phyloP scores from a whole-genome alignment of 2,113 vertebrate species.

The Dicrurus megarhynchus region DNA sequence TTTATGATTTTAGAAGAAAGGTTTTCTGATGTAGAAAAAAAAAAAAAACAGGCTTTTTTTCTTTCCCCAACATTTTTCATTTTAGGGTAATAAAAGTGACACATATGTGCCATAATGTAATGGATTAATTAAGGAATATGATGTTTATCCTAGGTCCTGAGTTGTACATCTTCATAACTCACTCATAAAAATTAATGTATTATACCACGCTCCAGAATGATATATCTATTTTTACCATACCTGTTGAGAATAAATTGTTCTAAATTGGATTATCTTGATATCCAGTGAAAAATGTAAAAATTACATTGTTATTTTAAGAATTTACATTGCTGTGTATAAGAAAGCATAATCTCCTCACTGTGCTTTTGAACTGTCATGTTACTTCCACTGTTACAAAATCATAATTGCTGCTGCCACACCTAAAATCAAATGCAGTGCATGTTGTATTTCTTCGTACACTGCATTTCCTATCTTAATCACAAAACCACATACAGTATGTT shows the following conservation, averaged over 20 bases:
- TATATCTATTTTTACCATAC: slow-evolving; percentile 71
- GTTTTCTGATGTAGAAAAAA: slow-evolving; percentile 36
- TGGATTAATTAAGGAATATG: slow-evolving; percentile 79
- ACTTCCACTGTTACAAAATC: slow-evolving; percentile 23
- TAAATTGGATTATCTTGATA: slow-evolving; percentile 70
- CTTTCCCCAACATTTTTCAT: slow-evolving; percentile 58
- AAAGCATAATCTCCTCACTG: slow-evolving; percentile 20
- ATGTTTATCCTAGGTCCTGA: slow-evolving; percentile 76
- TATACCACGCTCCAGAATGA: slow-evolving; percentile 55
- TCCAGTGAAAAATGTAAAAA: slow-evolving; percentile 51
- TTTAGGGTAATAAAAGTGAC: slow-evolving; percentile 74
- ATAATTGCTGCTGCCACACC: slow-evolving; percentile 49
- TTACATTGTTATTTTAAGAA: slow-evolving; percentile 69
- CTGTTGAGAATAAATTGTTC: slow-evolving; percentile 72
- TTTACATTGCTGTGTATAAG: slow-evolving; percentile 44
- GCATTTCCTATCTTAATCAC: slow-evolving; percentile 30
- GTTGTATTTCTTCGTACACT: not conserved
- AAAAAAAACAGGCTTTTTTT: slow-evolving; percentile 9
- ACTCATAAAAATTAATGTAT: slow-evolving; percentile 78
- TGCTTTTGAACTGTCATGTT: slow-evolving; percentile 56
- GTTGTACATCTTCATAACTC: slow-evolving; percentile 75
- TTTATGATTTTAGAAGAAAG: slow-evolving; percentile 66
- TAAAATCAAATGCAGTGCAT: slow-evolving; percentile 12
- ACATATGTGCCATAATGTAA: slow-evolving; percentile 68
- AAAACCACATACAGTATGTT: slow-evolving; percentile 15